Conservation (phyloP, 2,113 vertebrate genomes). For the Microtus ochrogaster region DNA sequence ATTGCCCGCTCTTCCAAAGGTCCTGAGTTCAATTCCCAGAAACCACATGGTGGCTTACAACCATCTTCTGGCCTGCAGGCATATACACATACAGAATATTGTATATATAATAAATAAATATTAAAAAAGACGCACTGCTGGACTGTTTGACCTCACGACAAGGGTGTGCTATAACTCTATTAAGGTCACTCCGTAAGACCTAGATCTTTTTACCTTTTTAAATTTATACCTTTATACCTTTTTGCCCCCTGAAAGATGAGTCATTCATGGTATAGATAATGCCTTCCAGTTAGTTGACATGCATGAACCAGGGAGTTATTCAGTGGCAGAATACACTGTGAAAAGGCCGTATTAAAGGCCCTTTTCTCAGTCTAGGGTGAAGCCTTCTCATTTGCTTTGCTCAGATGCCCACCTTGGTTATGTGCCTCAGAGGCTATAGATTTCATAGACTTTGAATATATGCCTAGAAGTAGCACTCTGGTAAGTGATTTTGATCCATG, state of each 20-base stretch:
- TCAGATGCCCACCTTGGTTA: neutral
- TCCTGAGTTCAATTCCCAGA: no score
- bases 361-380: neutral
- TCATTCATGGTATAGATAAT: neutral
- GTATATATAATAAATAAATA: no score
- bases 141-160: conserved; percentile 53
- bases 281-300: neutral
- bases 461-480: neutral
- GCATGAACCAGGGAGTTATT: neutral
- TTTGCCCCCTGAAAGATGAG: neutral
- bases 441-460: neutral
- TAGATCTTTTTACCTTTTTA: neutral
- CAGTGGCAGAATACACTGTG: neutral
- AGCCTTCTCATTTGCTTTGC: neutral
- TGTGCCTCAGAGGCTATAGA: fast-evolving
- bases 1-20: no score
- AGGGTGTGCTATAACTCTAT: neutral
- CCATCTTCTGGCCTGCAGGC: no score
- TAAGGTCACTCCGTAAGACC: neutral
- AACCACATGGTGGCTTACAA: no score
- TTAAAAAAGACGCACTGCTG: neutral
- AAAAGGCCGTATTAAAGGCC: neutral
- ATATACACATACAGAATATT: no score
- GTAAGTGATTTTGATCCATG: neutral
- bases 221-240: neutral